A percentile compares a stretch with the other conserved stretches of the same genome.
Evolutionary conservation across 2,113 vertebrate species (phyloP).

Genomic region (Eudorcas thomsonii): DNA sequence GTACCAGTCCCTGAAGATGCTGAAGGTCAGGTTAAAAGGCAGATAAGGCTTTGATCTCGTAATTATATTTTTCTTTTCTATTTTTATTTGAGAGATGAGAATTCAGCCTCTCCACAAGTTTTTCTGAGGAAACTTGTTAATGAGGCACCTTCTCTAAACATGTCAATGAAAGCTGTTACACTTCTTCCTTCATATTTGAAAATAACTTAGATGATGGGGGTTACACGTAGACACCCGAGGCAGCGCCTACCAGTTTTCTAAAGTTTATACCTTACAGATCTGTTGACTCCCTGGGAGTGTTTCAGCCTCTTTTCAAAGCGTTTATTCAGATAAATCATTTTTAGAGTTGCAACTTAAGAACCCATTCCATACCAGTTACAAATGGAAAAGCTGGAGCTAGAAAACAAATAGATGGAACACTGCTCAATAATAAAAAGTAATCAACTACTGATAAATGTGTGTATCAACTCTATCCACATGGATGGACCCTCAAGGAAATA

Average conservation of each 20-base stretch:
- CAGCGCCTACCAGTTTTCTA: background rate
- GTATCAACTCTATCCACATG: background rate
- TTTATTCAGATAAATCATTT: background rate
- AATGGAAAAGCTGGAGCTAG: background rate
- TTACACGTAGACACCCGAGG: background rate
- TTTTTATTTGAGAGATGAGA: background rate
- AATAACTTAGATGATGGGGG: background rate
- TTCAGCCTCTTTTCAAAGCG: background rate
- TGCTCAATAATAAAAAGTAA: background rate
- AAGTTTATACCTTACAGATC: background rate
- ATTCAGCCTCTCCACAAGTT: background rate
- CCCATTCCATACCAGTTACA: background rate
- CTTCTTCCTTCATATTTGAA: background rate
- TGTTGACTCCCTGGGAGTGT: background rate
- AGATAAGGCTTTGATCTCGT: conserved; percentile 2
- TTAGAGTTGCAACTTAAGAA: background rate
- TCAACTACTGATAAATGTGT: background rate
- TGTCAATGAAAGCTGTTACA: background rate
- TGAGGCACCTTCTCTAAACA: background rate
- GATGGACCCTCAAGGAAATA: background rate
- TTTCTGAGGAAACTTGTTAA: conserved; percentile 27
- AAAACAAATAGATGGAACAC: background rate
- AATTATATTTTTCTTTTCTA: background rate
- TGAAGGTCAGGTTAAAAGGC: background rate
- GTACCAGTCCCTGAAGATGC: no score